Base-by-base conservation (phyloP, 2,797 vertebrate species). In the Anisognathus igniventris region DNA sequence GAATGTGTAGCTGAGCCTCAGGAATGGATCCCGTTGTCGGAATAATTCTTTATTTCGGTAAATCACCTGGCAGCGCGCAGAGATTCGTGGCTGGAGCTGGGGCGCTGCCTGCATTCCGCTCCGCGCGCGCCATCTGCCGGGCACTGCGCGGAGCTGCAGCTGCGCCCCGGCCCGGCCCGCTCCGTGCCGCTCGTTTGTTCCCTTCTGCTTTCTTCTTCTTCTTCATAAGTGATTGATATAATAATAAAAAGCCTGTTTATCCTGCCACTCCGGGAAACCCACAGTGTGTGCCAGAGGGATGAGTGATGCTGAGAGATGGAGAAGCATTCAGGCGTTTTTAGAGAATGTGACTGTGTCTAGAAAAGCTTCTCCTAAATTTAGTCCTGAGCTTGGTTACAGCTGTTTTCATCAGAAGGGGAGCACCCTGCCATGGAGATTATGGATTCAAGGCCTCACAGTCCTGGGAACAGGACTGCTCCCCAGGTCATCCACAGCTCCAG, bases 51-150 rank as follows among this genome's bases (percentile, higher is more conserved):
- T 15, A 2, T 51, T 42, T 6, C 1, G 25, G 21, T 15, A 3
- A 61, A 37, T 35, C 16, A 5, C 35, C 35, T 7, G 19, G 2
- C 5, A 0, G 40, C 60, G 3, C 12, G 0, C 4, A 19, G 47
- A 3, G 9, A 7, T n/a, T 62, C 31, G 45, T 0, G 9, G 6
- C 42, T 16, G 3, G 7, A 64, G 6, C 8, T 0, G 10, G 19
- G 19, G 22, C 5, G 3, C 5, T 22, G 48, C n/a, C 12, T 1
- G 42, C 19, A 14, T 62, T 40, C 31, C 6, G 42, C 60, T 33
- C 33, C 73, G 4, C 13, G 40, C 21, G 1, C 93, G 84, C 95
- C 96, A 67, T 31, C 96, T 97, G 19, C 86, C 73, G 96, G 96
- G 11, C 53, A 0, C 54, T 8, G 72, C 5, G n/a, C 60, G 39